Conservation (phyloP, 2,113 vertebrate species). For the Cairina moschata region DNA sequence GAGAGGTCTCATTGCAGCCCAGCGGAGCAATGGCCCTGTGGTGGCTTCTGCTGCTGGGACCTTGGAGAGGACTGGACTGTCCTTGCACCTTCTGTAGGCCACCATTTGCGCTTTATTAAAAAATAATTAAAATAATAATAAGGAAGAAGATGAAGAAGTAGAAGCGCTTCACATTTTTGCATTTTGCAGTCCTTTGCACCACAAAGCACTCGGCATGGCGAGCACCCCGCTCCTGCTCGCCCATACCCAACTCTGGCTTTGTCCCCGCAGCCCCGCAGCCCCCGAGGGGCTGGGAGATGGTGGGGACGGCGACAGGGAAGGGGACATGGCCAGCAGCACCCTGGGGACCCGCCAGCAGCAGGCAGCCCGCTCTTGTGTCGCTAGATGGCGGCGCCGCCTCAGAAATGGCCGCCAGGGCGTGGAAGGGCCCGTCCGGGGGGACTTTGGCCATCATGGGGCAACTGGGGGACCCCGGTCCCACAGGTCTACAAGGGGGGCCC, state of each 20-base stretch:
- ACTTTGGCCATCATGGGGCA: background rate
- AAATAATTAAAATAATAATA: too few species aligned
- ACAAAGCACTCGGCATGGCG: accelerated
- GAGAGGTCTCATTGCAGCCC: accelerated
- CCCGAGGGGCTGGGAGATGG: background rate
- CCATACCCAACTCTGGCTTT: background rate
- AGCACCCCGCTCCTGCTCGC: accelerated
- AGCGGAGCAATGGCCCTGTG: background rate
- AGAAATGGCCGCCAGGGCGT: background rate
- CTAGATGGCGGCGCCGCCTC: constrained; percentile 33
- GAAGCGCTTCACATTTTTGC: accelerated
- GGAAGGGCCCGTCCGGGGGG: background rate
- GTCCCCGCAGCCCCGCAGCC: accelerated
- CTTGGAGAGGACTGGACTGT: accelerated
- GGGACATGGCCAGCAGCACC: background rate
- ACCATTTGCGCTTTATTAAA: background rate
- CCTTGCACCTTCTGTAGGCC: background rate
- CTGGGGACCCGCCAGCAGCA: accelerated
- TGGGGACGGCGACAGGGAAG: background rate
- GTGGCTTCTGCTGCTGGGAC: background rate
- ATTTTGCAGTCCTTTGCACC: background rate
- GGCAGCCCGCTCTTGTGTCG: background rate
- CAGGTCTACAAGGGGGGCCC: background rate
- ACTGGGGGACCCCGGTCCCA: background rate
- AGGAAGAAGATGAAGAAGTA: too few species aligned